These are phyloP conservation scores for Phrynocephalus vlangalii DNA, from an alignment of 2,797 vertebrate species.

Conservation along the genomic window DNA sequence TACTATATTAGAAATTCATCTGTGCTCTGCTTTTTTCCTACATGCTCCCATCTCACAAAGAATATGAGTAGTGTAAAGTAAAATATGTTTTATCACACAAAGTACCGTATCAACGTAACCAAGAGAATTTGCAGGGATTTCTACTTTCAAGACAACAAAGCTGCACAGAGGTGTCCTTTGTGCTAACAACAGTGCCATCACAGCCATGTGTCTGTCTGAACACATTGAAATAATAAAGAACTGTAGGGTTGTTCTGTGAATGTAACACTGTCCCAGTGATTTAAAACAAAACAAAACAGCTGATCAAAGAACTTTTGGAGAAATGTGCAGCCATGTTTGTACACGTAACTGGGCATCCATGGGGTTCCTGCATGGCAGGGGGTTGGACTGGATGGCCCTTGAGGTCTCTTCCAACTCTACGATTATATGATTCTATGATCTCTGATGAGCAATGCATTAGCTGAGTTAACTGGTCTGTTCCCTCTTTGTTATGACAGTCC, in stretches of 20 bases:
- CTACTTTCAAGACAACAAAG: no score
- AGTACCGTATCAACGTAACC: background rate
- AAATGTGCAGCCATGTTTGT: background rate
- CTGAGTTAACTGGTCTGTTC: background rate
- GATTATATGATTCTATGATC: no score
- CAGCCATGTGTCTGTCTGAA: no score
- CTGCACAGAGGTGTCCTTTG: no score
- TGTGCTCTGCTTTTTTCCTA: background rate
- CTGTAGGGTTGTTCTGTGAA: background rate
- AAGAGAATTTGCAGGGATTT: background rate
- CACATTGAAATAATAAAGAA: no score
- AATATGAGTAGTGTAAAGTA: constrained; percentile 4
- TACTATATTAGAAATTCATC: constrained; percentile 13
- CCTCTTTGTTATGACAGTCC: background rate
- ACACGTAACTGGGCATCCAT: background rate
- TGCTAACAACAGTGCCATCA: no score
- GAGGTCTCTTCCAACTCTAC: no score
- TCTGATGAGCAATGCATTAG: background rate
- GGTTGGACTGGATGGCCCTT: no score
- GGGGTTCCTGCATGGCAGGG: no score
- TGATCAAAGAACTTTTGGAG: background rate
- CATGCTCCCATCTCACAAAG: background rate
- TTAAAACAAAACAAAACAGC: background rate
- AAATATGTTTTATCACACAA: background rate
- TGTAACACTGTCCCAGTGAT: background rate